Percentiles rank a stretch among this genome's conserved stretches.
These are phyloP conservation scores for Sciurus vulgaris DNA, from an alignment of 2,797 vertebrate genomes.

Conservation along the genomic window DNA sequence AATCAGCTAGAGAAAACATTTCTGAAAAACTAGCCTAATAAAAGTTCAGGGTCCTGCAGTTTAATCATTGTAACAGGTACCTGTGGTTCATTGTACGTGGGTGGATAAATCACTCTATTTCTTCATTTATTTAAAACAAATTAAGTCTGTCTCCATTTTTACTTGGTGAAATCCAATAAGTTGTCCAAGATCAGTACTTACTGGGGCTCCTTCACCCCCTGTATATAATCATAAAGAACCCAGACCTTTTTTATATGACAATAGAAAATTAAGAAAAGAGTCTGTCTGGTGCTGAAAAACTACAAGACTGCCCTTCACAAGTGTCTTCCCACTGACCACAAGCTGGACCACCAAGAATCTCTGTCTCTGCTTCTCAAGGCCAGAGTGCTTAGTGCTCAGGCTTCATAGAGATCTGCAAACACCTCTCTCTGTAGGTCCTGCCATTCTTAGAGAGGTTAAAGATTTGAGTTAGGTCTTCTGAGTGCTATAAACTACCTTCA, in stretches of 20 bases:
- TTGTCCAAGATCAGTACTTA: neutral
- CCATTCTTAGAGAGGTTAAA: neutral
- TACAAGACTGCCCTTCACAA: neutral
- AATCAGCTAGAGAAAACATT: neutral
- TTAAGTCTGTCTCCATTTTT: neutral
- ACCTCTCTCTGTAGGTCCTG: neutral
- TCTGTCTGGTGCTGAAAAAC: constrained; percentile 42
- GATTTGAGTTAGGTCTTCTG: neutral
- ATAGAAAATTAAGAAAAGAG: neutral
- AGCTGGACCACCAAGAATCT: neutral
- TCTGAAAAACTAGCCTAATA: constrained; percentile 52
- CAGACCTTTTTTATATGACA: neutral
- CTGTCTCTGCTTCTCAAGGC: neutral
- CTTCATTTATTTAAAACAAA: constrained; percentile 56
- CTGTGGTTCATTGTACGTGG: neutral
- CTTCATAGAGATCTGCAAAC: neutral
- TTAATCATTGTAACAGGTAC: constrained; percentile 56
- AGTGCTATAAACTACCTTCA: neutral
- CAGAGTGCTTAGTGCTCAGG: neutral
- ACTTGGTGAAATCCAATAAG: neutral
- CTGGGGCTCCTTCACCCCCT: fast-evolving
- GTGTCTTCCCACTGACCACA: neutral
- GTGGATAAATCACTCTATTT: constrained; percentile 21
- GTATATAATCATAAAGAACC: neutral
- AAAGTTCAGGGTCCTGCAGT: neutral